Evolutionary conservation across 2,797 vertebrate genomes (phyloP).

Genomic region (Acipenser oxyrinchus): DNA sequence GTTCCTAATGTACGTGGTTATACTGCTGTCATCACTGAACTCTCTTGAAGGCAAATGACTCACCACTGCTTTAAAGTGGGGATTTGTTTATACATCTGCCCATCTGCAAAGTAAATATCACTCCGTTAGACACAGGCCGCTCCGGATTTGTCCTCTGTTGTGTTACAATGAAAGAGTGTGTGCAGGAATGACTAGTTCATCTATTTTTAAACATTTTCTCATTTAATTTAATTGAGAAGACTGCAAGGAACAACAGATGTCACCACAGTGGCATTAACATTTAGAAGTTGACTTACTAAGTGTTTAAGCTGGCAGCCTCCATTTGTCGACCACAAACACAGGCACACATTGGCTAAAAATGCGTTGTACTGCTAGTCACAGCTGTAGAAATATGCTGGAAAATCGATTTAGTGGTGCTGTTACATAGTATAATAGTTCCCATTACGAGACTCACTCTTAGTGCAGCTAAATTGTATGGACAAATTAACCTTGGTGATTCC

Average conservation of each 20-base stretch:
- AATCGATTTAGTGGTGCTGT: too few species aligned
- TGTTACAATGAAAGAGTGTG: not conserved
- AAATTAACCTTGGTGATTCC: too few species aligned
- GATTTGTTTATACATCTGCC: not conserved
- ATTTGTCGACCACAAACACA: too few species aligned
- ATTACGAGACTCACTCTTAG: too few species aligned
- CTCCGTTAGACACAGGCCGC: not conserved
- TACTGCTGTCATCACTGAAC: not conserved
- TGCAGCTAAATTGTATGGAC: too few species aligned
- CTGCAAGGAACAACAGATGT: slow-evolving; percentile 15
- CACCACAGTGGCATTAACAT: slow-evolving; percentile 33
- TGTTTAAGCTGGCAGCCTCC: too few species aligned
- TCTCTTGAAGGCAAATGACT: not conserved
- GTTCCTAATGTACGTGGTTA: too few species aligned
- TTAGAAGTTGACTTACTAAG: slow-evolving; percentile 7
- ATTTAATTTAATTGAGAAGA: slow-evolving; percentile 30
- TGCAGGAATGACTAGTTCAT: slow-evolving; percentile 34
- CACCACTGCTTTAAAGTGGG: not conserved
- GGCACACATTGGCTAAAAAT: too few species aligned
- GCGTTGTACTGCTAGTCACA: too few species aligned
- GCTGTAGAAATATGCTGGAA: too few species aligned
- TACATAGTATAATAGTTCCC: too few species aligned
- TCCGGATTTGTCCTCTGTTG: not conserved
- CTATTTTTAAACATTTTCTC: slow-evolving; percentile 37
- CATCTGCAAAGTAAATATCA: not conserved